Percentiles rank a stretch among this genome's conserved stretches.
These are phyloP conservation scores for Zelostemma sp. DNA, from an alignment of 1,140 invertebrate species.

Conservation along the genomic window DNA sequence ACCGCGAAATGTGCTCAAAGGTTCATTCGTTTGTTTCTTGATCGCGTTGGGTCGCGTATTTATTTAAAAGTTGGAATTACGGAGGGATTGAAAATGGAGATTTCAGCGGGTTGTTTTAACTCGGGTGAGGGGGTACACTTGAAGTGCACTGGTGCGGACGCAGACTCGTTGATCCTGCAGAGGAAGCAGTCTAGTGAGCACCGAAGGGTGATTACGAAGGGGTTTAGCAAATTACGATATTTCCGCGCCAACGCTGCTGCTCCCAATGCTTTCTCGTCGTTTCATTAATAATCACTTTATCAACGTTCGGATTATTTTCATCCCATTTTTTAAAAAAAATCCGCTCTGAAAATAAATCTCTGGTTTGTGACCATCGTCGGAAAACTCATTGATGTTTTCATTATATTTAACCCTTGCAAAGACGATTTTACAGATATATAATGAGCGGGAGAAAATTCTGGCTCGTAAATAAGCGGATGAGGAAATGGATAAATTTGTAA, in stretches of 20 bases:
- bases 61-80: too few species aligned
- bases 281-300: not conserved
- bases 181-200: slow-evolving; percentile 1
- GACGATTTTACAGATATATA: too few species aligned
- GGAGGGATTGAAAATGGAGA: slow-evolving; percentile 4
- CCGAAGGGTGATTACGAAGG: slow-evolving; percentile 4
- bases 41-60: too few species aligned
- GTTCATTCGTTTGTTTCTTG: too few species aligned
- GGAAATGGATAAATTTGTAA: not conserved
- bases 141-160: not conserved
- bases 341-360: not conserved
- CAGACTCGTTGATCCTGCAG: not conserved
- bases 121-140: too few species aligned
- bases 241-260: slow-evolving; percentile 7
- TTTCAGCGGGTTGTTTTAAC: slow-evolving; percentile 3
- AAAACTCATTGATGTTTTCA: too few species aligned
- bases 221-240: slow-evolving; percentile 10
- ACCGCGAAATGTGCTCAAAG: too few species aligned
- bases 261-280: not conserved
- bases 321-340: not conserved
- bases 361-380: too few species aligned
- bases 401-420: too few species aligned
- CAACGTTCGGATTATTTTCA: not conserved
- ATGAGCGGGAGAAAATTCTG: too few species aligned
- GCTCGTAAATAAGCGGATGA: not conserved